Evolutionary conservation across 2,888 invertebrate species (phyloP).

Genomic region (Erynnis tages): DNA sequence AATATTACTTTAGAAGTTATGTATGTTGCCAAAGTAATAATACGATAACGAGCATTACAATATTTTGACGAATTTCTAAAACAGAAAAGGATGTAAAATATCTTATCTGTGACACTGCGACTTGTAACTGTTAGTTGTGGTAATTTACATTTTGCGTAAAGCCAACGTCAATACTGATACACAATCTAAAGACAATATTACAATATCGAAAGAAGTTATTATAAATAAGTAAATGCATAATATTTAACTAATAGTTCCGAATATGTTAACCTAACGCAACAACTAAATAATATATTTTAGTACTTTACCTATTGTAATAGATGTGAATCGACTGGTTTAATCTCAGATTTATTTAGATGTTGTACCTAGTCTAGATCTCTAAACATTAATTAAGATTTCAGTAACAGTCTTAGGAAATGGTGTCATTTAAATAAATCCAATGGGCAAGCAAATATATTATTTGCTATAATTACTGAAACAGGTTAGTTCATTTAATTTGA

Average conservation of each 20-base stretch:
- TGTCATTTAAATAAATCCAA: background rate
- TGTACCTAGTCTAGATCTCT: slow-evolving; percentile 29
- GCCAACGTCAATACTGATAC: background rate
- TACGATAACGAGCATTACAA: too few relatives aligned
- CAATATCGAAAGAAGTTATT: slow-evolving; percentile 41
- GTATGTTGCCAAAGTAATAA: too few relatives aligned
- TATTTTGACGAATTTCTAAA: too few relatives aligned
- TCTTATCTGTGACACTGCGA: too few relatives aligned
- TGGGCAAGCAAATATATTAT: too few relatives aligned
- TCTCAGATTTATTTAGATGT: slow-evolving; percentile 28
- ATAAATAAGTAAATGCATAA: slow-evolving; percentile 40
- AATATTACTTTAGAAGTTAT: too few relatives aligned
- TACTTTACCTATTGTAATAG: slow-evolving; percentile 41
- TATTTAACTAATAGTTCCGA: slow-evolving; percentile 38
- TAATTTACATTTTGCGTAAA: too few relatives aligned
- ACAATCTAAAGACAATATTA: slow-evolving; percentile 49
- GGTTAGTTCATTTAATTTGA: too few relatives aligned
- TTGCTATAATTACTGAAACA: too few relatives aligned
- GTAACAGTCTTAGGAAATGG: background rate
- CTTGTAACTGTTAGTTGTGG: too few relatives aligned
- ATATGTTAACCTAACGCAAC: slow-evolving; percentile 47
- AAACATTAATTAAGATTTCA: slow-evolving; percentile 4
- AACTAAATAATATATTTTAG: slow-evolving; percentile 39
- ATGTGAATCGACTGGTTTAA: slow-evolving; percentile 37
- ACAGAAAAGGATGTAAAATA: too few relatives aligned